Evolutionary conservation across 2,113 vertebrate genomes (phyloP).

Genomic region (Danio rerio): DNA sequence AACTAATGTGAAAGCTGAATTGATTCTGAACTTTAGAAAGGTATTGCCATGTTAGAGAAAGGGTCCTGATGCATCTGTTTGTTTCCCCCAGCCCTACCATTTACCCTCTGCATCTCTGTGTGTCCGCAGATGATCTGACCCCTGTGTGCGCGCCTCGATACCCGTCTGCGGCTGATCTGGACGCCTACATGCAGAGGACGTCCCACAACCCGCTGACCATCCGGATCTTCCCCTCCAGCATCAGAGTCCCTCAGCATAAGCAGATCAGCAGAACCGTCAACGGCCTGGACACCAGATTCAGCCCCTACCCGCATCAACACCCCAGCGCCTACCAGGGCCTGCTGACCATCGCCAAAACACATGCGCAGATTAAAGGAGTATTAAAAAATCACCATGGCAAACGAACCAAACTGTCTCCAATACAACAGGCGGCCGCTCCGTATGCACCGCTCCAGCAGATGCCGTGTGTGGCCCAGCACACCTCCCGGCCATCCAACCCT

Average conservation of each 20-base stretch:
- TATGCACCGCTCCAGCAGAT: conserved; percentile 82
- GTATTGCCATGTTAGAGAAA: too few relatives aligned
- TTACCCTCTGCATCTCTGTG: conserved; percentile 11
- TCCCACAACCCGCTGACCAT: conserved; percentile 92
- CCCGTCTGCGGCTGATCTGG: conserved; percentile 94
- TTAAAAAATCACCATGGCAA: conserved; percentile 91
- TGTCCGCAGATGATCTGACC: conserved; percentile 78
- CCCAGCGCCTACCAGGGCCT: conserved; percentile 86
- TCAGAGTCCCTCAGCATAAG: conserved; percentile 97
- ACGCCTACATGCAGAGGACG: conserved; percentile 95
- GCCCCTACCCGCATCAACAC: conserved; percentile 82
- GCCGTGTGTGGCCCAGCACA: conserved; percentile 88
- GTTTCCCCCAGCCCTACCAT: too few relatives aligned
- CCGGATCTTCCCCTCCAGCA: conserved; percentile 95
- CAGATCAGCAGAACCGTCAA: conserved; percentile 94
- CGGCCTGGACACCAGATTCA: conserved; percentile 90
- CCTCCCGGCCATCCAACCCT: conserved; percentile 88
- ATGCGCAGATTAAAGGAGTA: conserved; percentile 74
- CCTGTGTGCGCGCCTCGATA: conserved; percentile 84
- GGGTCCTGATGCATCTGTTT: too few relatives aligned
- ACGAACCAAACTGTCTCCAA: conserved; percentile 88
- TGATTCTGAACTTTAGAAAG: too few relatives aligned
- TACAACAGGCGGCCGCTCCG: conserved; percentile 84
- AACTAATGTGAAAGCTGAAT: too few relatives aligned
- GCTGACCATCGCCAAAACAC: conserved; percentile 85